Percentiles rank a stretch among this genome's conserved stretches.
phyloP scores from a whole-genome alignment of 2,797 vertebrate genomes.

The Sebastes kiyomatsui region DNA sequence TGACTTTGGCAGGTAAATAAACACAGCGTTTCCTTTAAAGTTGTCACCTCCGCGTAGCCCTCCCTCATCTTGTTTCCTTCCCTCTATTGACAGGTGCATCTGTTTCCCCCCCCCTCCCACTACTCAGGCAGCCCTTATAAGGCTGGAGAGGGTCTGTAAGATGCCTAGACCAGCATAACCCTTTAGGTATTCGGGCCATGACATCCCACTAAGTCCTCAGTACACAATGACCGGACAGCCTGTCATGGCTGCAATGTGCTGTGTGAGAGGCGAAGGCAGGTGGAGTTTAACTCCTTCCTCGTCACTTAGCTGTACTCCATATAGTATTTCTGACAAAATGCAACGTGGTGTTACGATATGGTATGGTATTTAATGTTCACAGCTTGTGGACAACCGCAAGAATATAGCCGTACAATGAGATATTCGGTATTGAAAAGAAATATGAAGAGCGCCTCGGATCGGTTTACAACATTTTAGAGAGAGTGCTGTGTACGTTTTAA shows the following conservation, averaged over 20 bases:
- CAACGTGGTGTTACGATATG: not conserved
- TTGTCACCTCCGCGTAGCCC: conserved; percentile 39
- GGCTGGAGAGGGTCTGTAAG: conserved; percentile 73
- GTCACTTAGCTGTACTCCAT: conserved; percentile 18
- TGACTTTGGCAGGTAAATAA: conserved; percentile 73
- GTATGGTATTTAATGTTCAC: not conserved
- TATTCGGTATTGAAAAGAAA: conserved; percentile 17
- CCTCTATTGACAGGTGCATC: conserved; percentile 84
- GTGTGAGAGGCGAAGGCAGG: conserved; percentile 77
- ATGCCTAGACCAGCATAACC: conserved; percentile 78
- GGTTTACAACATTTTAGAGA: conserved; percentile 20
- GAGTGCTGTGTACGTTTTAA: conserved; percentile 27
- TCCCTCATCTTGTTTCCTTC: conserved; percentile 71
- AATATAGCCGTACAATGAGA: not conserved
- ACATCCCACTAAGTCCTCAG: conserved; percentile 74
- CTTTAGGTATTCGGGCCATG: conserved; percentile 77
- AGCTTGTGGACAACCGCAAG: not conserved
- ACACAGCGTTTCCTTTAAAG: conserved; percentile 69
- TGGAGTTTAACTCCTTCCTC: conserved; percentile 73
- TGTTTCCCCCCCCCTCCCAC: conserved; percentile 66
- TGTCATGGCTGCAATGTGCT: conserved; percentile 74
- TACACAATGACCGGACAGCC: conserved; percentile 76
- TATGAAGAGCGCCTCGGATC: not conserved
- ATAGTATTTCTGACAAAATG: conserved; percentile 15
- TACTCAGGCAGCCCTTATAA: conserved; percentile 76